phyloP scores from a whole-genome alignment of 2,888 invertebrate genomes.

The Itoplectis maculator region DNA sequence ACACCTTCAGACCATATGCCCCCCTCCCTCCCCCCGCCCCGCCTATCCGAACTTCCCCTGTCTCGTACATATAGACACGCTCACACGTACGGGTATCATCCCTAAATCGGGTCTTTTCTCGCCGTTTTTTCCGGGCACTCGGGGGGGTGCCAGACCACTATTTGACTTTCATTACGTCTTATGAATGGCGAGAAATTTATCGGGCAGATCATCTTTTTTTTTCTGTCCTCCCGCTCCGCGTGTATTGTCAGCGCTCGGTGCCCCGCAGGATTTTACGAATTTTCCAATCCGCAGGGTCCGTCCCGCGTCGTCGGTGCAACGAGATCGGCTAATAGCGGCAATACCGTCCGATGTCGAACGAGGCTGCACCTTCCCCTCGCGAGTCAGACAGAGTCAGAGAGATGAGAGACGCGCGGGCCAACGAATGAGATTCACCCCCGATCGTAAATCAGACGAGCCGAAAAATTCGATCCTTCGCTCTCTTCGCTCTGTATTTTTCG shows the following conservation, averaged over 20 bases:
- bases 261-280: slow-evolving; percentile 73
- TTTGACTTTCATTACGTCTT: slow-evolving; percentile 84
- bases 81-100: background rate
- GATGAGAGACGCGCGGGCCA: background rate
- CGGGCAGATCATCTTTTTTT: slow-evolving; percentile 69
- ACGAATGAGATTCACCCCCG: slow-evolving; percentile 58
- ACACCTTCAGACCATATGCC: slow-evolving; percentile 57
- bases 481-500: slow-evolving; percentile 32
- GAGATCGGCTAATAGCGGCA: slow-evolving; percentile 59
- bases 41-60: slow-evolving; percentile 32
- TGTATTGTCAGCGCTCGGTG: slow-evolving; percentile 29
- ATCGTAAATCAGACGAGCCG: slow-evolving; percentile 69
- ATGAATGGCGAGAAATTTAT: slow-evolving; percentile 79
- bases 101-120: slow-evolving; percentile 37
- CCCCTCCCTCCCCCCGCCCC: no score
- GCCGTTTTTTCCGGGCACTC: slow-evolving; percentile 35
- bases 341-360: no score
- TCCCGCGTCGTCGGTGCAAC: slow-evolving; percentile 45
- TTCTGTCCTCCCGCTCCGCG: slow-evolving; percentile 3
- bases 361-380: no score
- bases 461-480: slow-evolving; percentile 61
- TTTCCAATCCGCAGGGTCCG: slow-evolving; percentile 71
- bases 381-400: slow-evolving; percentile 15
- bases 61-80: background rate
- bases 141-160: slow-evolving; percentile 80